Evolutionary conservation across 1,140 invertebrate genomes (phyloP), one percentile per base, ranked within the genome.

Genomic region (Ectropis grisescens): DNA sequence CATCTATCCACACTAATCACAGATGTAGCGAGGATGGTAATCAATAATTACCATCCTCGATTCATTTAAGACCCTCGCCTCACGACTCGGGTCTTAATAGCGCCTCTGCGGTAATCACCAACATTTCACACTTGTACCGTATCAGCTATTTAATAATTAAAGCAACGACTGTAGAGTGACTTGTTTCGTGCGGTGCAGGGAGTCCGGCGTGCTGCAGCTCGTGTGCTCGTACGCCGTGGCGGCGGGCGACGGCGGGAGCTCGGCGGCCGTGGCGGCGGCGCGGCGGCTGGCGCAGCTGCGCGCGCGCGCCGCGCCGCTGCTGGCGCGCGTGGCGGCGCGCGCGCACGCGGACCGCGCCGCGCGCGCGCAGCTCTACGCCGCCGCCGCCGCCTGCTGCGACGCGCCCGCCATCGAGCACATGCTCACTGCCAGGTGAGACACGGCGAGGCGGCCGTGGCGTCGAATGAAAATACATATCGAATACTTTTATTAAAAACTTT

Each of bases 201-300:
- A 74, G 35, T 61, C 58, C 4, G 8, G 32, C n/a, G 67, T 74
- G 25, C 49, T 71, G n/a, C 33, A 41, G 27, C 46, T 39, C 3
- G 56, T 66, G 24, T 49, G 53, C 1, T 27, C 37, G 43, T 33
- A 36, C 31, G 66, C 58, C 2, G 60, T 51, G 11, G 47, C 9
- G 13, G 47, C 43, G 29, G 54, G 47, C 1, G 46, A 47, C 2
- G 40, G 13, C 24, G 32, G 44, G n/a, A 6, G 27, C 22, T 38
- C 19, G 2, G 40, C 55, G 14, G 53, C 50, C 46, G 16, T 19
- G 9, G 48, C 40, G 16, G 48, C 47, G 10, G 58, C 50, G 27
- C 46, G 55, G 1, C 49, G 58, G 0, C 49, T 67, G 27, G 65
- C 61, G 4, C 47, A 47, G 19, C 35, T 66, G 29, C 54, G 57